Conservation (phyloP, 2,888 invertebrate genomes). For the Rhimphoctona megacephalus region DNA sequence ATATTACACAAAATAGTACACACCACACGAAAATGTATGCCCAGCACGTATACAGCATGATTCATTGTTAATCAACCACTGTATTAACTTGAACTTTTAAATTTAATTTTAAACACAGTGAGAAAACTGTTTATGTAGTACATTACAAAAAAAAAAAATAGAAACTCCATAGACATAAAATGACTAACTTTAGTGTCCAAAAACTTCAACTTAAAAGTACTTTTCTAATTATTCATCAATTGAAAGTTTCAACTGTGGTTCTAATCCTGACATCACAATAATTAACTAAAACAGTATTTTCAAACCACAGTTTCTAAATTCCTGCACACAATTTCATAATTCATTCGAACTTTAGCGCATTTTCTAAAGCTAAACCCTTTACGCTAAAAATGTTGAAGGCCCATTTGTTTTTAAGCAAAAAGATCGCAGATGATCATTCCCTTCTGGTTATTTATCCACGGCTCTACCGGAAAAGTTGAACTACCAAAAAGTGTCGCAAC, state of each 20-base stretch:
- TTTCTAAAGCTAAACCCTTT: neutral
- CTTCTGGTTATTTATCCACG: neutral
- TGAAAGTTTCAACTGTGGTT: neutral
- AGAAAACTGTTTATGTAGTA: neutral
- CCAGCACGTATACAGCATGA: neutral
- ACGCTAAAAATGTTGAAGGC: neutral
- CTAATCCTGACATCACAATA: fast-evolving
- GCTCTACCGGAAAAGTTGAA: neutral
- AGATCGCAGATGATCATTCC: neutral
- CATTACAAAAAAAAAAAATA: neutral
- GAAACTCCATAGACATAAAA: neutral
- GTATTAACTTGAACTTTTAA: neutral
- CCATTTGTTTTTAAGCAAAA: neutral
- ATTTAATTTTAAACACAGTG: neutral
- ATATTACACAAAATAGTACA: slow-evolving; percentile 1
- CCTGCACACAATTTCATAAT: neutral
- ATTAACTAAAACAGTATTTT: neutral
- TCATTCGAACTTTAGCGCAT: neutral
- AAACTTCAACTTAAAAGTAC: neutral
- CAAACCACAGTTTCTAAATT: neutral
- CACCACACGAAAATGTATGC: slow-evolving; percentile 13
- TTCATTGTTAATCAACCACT: neutral
- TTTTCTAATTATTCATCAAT: neutral
- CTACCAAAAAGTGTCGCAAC: slow-evolving; percentile 1
- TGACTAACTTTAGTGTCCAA: neutral